phyloP scores from a whole-genome alignment of 2,888 invertebrate species.

The Drosophila buzzatii region DNA sequence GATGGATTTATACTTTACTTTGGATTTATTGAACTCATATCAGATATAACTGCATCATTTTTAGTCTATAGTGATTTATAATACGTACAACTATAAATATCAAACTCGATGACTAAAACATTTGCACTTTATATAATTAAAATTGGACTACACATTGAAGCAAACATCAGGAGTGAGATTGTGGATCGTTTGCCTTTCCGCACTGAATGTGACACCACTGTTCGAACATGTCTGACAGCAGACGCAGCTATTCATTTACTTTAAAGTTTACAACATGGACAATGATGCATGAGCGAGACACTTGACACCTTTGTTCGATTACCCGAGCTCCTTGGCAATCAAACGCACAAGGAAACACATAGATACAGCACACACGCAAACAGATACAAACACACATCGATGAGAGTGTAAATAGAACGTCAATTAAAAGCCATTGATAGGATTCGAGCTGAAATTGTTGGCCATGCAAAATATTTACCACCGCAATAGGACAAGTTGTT shows the following conservation, averaged over 20 bases:
- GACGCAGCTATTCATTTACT: conserved; percentile 20
- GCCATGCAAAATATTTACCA: conserved; percentile 81
- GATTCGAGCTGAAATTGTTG: conserved; percentile 32
- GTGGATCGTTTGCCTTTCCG: background rate
- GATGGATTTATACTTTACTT: background rate
- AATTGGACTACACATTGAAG: background rate
- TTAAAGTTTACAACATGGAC: conserved; percentile 28
- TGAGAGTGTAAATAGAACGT: conserved; percentile 33
- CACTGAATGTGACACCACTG: background rate
- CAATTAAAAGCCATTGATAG: conserved; percentile 63
- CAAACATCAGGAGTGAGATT: background rate
- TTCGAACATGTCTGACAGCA: background rate
- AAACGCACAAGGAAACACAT: conserved; percentile 2
- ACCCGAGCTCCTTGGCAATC: conserved; percentile 16
- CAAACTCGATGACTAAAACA: too few species aligned
- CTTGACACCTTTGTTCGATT: conserved; percentile 55
- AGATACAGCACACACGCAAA: background rate
- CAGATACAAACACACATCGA: conserved; percentile 3
- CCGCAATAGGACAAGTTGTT: conserved; percentile 85
- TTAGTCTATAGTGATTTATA: too few species aligned
- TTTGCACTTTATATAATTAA: background rate
- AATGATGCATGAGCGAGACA: conserved; percentile 36
- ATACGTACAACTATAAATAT: background rate
- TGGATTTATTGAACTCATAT: background rate
- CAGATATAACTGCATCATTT: background rate